These are phyloP conservation scores for Spatulosminthurus flaviceps DNA, from an alignment of 2,888 invertebrate genomes.

Conservation along the genomic window DNA sequence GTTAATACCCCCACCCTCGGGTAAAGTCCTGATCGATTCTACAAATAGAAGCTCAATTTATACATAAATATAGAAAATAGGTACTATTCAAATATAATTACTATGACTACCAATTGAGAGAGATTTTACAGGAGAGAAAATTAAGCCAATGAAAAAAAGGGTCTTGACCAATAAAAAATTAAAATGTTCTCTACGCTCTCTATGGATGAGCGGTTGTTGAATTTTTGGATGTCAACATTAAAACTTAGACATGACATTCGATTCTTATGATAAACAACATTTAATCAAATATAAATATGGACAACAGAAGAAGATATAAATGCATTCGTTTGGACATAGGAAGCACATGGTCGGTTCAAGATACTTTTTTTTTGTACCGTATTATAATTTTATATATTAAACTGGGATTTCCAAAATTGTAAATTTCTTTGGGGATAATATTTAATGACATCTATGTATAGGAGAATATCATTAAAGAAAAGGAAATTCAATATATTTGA, in stretches of 20 bases:
- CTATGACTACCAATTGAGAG: no score
- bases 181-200: constrained; percentile 60
- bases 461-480: no score
- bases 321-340: no score
- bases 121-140: background rate
- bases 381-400: background rate
- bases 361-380: constrained; percentile 13
- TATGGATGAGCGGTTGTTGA: constrained; percentile 30
- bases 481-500: constrained; percentile 1
- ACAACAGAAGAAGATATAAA: background rate
- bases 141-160: background rate
- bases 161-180: background rate
- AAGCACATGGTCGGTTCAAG: no score
- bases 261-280: background rate
- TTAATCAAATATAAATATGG: constrained; percentile 6
- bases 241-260: background rate
- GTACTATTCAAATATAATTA: no score
- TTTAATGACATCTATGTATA: no score
- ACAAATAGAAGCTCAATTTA: no score
- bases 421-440: background rate
- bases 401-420: no score
- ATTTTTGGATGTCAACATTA: background rate
- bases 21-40: no score
- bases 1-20: no score
- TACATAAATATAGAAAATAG: no score